phyloP scores from a whole-genome alignment of 2,797 vertebrate species.

The Clarias platycephalus region DNA sequence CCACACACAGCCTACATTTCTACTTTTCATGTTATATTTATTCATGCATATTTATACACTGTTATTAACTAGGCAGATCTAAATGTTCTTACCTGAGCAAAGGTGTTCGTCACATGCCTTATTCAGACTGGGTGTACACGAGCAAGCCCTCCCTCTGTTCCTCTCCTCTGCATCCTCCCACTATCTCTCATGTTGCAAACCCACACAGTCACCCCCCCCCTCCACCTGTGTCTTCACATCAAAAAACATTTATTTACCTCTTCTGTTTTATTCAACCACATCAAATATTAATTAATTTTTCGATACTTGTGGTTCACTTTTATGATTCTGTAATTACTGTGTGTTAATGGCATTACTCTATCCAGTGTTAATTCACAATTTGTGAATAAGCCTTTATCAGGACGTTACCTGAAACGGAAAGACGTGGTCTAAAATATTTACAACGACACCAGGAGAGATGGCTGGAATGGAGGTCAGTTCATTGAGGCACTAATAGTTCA shows the following conservation, averaged over 20 bases:
- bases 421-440: slow-evolving; percentile 11
- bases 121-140: slow-evolving; percentile 31
- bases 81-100: slow-evolving; percentile 51
- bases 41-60: background rate
- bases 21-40: background rate
- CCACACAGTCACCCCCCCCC: background rate
- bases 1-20: background rate
- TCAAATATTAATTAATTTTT: background rate
- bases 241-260: background rate
- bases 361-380: background rate
- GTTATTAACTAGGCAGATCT: slow-evolving; percentile 4
- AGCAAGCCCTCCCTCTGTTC: slow-evolving; percentile 30
- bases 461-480: background rate
- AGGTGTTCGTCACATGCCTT: slow-evolving; percentile 40
- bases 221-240: background rate
- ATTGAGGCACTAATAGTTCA: background rate
- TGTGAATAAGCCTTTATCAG: background rate
- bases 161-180: slow-evolving; percentile 39
- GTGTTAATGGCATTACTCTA: background rate
- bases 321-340: background rate
- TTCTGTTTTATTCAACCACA: background rate
- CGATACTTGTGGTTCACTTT: too few relatives aligned
- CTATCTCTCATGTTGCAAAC: slow-evolving; percentile 34
- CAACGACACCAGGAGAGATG: background rate
- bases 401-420: slow-evolving; percentile 13